These are phyloP conservation scores for Tetragonula carbonaria DNA, from an alignment of 2,888 invertebrate genomes.

Conservation along the genomic window DNA sequence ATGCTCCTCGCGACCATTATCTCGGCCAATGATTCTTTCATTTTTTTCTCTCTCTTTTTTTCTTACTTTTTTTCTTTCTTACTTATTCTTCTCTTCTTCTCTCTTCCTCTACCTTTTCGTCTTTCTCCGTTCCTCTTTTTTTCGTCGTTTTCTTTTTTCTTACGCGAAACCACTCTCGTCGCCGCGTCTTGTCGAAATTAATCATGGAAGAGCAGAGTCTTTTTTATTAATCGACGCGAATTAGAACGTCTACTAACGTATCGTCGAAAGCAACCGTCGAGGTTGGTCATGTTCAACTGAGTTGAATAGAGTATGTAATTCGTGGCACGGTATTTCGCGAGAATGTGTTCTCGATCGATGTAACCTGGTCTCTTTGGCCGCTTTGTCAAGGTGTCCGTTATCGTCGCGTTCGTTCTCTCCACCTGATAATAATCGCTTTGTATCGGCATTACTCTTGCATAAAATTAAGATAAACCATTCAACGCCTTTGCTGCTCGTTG, in stretches of 20 bases:
- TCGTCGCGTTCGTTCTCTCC: constrained; percentile 30
- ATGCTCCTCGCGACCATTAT: constrained; percentile 60
- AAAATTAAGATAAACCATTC: constrained; percentile 55
- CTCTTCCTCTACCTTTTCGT: not conserved
- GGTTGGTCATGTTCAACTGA: constrained; percentile 6
- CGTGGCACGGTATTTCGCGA: not conserved
- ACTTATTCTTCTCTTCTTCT: not conserved
- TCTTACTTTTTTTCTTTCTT: not conserved
- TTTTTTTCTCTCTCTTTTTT: not conserved
- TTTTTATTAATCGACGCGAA: constrained; percentile 23
- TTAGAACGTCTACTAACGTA: constrained; percentile 4
- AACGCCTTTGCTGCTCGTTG: constrained; percentile 45
- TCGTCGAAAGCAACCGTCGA: not conserved
- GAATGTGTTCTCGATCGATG: constrained; percentile 2
- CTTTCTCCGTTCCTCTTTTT: not conserved
- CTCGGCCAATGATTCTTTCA: constrained; percentile 50
- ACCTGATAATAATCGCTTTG: constrained; percentile 44
- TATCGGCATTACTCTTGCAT: constrained; percentile 49
- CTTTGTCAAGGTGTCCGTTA: constrained; percentile 28
- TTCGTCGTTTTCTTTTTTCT: constrained; percentile 1
- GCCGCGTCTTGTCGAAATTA: constrained; percentile 47
- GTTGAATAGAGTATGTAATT: constrained; percentile 7
- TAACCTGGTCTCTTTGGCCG: not conserved
- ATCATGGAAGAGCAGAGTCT: constrained; percentile 17
- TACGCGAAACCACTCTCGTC: constrained; percentile 31